Evolutionary conservation across 2,888 invertebrate species (phyloP).

Genomic region (Caradrina kadenii): DNA sequence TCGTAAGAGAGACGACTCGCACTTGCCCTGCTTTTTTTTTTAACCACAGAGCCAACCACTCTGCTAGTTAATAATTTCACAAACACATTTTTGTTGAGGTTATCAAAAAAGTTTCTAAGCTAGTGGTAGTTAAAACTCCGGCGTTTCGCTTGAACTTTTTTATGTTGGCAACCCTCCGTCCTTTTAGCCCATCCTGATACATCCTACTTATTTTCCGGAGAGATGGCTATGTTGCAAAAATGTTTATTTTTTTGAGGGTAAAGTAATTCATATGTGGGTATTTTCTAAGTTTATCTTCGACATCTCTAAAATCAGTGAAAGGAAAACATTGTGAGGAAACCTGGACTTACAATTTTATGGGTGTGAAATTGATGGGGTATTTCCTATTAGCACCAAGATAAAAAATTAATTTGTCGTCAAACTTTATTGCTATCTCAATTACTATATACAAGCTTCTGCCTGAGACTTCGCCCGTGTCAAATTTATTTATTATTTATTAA

Average conservation of each 20-base stretch:
- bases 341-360: no score
- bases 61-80: conserved; percentile 32
- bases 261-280: background rate
- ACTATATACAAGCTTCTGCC: no score
- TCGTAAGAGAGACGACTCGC: no score
- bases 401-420: no score
- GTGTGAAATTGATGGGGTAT: no score
- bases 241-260: background rate
- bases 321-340: no score
- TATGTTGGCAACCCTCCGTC: conserved; percentile 37
- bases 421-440: no score
- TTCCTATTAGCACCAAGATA: no score
- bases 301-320: no score
- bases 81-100: conserved; percentile 37
- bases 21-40: background rate
- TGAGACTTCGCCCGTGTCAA: no score
- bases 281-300: no score
- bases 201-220: conserved; percentile 28
- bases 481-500: no score
- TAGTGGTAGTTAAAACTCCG: conserved; percentile 40
- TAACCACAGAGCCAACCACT: background rate
- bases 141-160: conserved; percentile 48
- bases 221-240: conserved; percentile 5
- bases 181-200: conserved; percentile 17
- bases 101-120: conserved; percentile 36